Evolutionary conservation across 2,113 vertebrate genomes (phyloP), one percentile per base, ranked within the genome.

Genomic region (Irena cyanogastra): DNA sequence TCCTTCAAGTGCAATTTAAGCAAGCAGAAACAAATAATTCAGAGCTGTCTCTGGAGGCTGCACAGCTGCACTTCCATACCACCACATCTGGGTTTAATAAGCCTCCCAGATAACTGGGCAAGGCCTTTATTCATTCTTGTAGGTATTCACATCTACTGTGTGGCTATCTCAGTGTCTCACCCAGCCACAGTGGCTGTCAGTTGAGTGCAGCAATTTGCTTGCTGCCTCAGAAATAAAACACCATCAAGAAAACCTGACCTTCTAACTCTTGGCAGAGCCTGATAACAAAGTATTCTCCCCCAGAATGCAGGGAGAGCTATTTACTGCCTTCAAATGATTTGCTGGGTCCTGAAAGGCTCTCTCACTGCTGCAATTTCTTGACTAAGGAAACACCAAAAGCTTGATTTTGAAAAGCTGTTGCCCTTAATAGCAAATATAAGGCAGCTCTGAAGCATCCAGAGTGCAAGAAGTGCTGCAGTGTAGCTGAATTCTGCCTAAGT

Each of bases 351-450:
- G 72, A 93, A 95, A 94, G 52, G 52, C 71, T 69, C 71, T 22
- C 54, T 95, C 2, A 1, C 68, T 81, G 35, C 83, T 89, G 76
- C 76, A 89, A 78, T 89, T 96, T 93, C 68, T 71, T 81, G 59
- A 88, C 74, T 88, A 83, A 86, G 52, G 83, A 60, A 90, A 78
- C 24, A 84, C 30, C 35, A 41, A n/a, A 65, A 74, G 83, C 72
- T 74, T 63, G 33, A 83, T 90, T 96, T 87, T 93, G 86, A 93
- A 95, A 91, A 89, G 86, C 89, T 71, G 52, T n/a, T 91, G 76
- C 89, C 72, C 60, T 90, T 81, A 94, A 88, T 70, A 94, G 80
- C 80, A 87, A 87, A 89, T 71, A 44, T 1, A 89, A 93, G 65
- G 86, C 64, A 81, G 39, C 72, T 93, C 86, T 47, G 88, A 93